Conservation (phyloP, 2,797 vertebrate genomes). For the Poecilia gillii region DNA sequence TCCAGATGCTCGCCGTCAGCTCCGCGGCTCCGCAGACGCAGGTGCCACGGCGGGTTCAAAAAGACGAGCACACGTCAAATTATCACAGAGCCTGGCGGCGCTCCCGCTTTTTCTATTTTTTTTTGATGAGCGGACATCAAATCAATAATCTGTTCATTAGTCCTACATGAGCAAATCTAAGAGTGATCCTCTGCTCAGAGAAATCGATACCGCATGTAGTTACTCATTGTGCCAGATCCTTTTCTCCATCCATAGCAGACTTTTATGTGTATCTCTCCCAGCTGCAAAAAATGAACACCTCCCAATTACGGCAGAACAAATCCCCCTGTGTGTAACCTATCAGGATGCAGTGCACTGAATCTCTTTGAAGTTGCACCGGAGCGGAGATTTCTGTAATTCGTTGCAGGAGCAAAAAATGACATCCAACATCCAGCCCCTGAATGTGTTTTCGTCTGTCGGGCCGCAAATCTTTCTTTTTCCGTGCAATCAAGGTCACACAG, state of each 20-base stretch:
- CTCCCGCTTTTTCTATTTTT: conserved; percentile 8
- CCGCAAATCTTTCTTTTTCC: conserved; percentile 33
- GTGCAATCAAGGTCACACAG: conserved; percentile 53
- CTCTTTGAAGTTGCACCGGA: conserved; percentile 28
- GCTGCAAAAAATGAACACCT: conserved; percentile 21
- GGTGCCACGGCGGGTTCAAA: conserved; percentile 45
- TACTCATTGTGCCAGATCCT: conserved; percentile 46
- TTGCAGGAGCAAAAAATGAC: conserved; percentile 16
- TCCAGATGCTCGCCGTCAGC: conserved; percentile 57
- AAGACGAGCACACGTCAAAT: conserved; percentile 43
- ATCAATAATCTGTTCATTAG: conserved; percentile 71
- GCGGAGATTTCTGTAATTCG: conserved; percentile 27
- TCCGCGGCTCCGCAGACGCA: conserved; percentile 32
- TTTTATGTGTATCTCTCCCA: conserved; percentile 36
- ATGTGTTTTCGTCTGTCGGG: conserved; percentile 21
- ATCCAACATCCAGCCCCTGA: neutral
- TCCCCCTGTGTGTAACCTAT: conserved; percentile 25
- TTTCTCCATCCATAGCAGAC: conserved; percentile 39
- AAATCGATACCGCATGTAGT: conserved; percentile 57
- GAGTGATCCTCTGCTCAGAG: conserved; percentile 49
- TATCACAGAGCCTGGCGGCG: conserved; percentile 25
- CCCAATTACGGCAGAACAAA: conserved; percentile 46
- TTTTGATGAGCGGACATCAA: conserved; percentile 59
- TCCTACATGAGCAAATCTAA: conserved; percentile 56
- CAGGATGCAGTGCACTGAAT: conserved; percentile 12